phyloP scores from a whole-genome alignment of 2,113 vertebrate species.

The Hippocampus comes region DNA sequence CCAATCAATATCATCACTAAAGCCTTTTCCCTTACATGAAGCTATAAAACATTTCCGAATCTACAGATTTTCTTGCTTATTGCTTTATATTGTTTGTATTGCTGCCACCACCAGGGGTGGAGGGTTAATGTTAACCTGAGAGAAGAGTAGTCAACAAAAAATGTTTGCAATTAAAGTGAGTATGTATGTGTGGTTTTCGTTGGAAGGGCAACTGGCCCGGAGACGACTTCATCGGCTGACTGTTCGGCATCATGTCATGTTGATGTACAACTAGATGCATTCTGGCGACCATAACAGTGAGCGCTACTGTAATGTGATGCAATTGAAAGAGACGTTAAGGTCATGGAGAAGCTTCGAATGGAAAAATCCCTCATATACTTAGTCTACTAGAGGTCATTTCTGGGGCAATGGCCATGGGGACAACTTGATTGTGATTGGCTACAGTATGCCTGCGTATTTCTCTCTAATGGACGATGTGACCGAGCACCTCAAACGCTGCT shows the following conservation, averaged over 20 bases:
- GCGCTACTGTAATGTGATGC: constrained; percentile 33
- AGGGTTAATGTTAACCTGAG: constrained; percentile 23
- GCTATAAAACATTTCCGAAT: constrained; percentile 5
- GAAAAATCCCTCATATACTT: constrained; percentile 7
- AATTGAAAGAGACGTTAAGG: constrained; percentile 42
- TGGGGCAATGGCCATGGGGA: constrained; percentile 12
- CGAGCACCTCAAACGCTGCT: constrained; percentile 5
- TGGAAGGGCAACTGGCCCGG: neutral
- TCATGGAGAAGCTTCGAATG: constrained; percentile 28
- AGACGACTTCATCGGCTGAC: constrained; percentile 12
- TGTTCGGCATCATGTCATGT: constrained; percentile 19
- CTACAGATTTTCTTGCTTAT: constrained; percentile 4
- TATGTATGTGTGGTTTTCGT: constrained; percentile 7
- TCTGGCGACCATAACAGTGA: constrained; percentile 14
- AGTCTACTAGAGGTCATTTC: constrained; percentile 32
- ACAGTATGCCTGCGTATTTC: neutral
- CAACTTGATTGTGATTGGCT: constrained; percentile 26
- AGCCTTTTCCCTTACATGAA: constrained; percentile 2
- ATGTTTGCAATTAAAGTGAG: constrained; percentile 19
- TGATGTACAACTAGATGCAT: constrained; percentile 23
- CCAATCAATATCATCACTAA: neutral
- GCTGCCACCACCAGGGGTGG: constrained; percentile 13
- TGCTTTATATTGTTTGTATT: constrained; percentile 11
- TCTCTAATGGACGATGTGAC: neutral
- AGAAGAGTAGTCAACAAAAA: constrained; percentile 7